A percentile compares a stretch with the other conserved stretches of the same genome.
These are phyloP conservation scores for Neolamprologus kungweensis DNA, from an alignment of 2,113 vertebrate species.

Conservation along the genomic window DNA sequence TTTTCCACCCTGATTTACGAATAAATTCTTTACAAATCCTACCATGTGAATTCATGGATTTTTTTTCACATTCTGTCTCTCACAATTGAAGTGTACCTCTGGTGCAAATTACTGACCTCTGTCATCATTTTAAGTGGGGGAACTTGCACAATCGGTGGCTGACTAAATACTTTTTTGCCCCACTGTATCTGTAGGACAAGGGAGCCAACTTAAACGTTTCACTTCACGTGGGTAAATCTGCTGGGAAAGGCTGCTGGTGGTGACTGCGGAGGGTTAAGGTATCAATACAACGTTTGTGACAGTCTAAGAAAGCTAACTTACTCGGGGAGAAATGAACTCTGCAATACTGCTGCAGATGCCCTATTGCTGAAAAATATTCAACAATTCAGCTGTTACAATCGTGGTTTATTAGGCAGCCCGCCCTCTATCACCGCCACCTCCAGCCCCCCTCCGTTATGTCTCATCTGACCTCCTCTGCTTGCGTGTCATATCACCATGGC, in stretches of 20 bases:
- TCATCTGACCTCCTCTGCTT: constrained; percentile 69
- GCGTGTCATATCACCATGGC: constrained; percentile 68
- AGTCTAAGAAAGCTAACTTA: constrained; percentile 3
- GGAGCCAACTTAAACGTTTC: constrained; percentile 8
- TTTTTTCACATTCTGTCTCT: too few species aligned
- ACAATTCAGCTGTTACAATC: constrained; percentile 40
- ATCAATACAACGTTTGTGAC: background rate
- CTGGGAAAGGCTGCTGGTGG: constrained; percentile 19
- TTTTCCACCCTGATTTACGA: too few species aligned
- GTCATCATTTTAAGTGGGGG: too few species aligned
- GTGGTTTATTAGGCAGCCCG: constrained; percentile 52
- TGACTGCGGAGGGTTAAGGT: constrained; percentile 13
- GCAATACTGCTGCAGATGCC: background rate
- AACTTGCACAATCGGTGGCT: too few species aligned
- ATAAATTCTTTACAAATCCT: too few species aligned
- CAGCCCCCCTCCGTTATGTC: constrained; percentile 46
- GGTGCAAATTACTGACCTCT: too few species aligned
- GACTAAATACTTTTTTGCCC: too few species aligned
- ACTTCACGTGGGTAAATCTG: constrained; percentile 11
- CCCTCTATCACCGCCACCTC: constrained; percentile 36
- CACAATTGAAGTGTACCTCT: too few species aligned
- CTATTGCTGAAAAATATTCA: constrained; percentile 33
- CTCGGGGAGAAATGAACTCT: background rate
- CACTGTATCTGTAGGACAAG: background rate
- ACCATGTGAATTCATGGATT: too few species aligned